These are phyloP conservation scores for Tanypteryx hageni DNA, from an alignment of 2,888 invertebrate species.

Conservation along the genomic window DNA sequence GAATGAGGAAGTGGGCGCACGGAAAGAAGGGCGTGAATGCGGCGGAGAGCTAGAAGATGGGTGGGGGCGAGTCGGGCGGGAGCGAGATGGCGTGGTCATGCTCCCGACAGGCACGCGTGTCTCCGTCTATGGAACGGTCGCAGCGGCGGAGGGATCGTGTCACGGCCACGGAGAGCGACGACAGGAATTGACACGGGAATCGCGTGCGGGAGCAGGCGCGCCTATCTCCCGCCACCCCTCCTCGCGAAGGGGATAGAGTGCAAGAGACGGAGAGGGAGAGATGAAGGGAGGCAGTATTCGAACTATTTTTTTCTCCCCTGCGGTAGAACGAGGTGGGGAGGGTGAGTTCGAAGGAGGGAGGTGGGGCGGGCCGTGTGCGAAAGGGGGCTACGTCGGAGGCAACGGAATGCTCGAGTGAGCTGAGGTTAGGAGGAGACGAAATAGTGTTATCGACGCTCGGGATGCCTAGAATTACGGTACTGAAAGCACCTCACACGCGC, in stretches of 20 bases:
- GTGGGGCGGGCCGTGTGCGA: background rate
- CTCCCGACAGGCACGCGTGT: background rate
- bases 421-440: background rate
- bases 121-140: background rate
- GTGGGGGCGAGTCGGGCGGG: background rate
- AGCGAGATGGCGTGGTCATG: background rate
- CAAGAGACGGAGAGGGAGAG: background rate
- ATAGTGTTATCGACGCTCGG: constrained; percentile 18
- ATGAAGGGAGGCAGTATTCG: constrained; percentile 38
- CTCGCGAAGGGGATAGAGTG: background rate
- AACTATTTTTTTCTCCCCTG: constrained; percentile 29
- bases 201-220: constrained; percentile 37
- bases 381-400: background rate
- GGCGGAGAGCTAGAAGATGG: background rate
- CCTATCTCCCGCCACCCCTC: no score
- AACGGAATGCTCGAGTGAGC: background rate
- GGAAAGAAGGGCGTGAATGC: background rate
- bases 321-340: background rate
- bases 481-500: constrained; percentile 39
- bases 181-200: background rate
- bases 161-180: background rate
- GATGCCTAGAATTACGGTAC: constrained; percentile 58
- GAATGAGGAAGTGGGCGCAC: background rate
- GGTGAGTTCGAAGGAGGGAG: background rate
- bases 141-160: background rate